These are phyloP conservation scores for Masticophis lateralis DNA, from an alignment of 2,797 vertebrate species.

Conservation along the genomic window DNA sequence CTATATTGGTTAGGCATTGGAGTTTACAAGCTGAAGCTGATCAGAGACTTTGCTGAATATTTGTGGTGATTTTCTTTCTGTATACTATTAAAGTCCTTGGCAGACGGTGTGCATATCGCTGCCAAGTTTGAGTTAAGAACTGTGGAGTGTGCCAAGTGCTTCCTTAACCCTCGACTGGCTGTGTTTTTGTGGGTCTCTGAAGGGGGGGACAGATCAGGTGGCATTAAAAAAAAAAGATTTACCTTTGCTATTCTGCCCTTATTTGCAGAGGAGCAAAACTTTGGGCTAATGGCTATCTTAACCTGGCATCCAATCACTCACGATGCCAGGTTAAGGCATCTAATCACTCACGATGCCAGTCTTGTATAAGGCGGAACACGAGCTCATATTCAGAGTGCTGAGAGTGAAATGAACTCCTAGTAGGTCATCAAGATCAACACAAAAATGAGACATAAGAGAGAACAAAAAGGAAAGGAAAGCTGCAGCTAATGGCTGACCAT, in stretches of 20 bases:
- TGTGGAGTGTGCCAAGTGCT: too few species aligned
- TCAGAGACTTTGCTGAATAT: too few species aligned
- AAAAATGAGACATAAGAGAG: neutral
- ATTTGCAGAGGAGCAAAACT: neutral
- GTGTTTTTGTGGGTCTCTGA: too few species aligned
- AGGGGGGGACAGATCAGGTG: too few species aligned
- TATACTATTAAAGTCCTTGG: too few species aligned
- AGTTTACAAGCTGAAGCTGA: too few species aligned
- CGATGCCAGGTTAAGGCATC: neutral
- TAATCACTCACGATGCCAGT: neutral
- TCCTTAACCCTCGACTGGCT: too few species aligned
- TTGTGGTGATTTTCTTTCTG: too few species aligned
- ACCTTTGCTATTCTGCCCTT: neutral
- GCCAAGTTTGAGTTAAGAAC: too few species aligned
- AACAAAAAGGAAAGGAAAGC: neutral
- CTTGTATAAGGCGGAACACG: neutral
- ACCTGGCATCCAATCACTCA: neutral
- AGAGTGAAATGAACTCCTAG: neutral
- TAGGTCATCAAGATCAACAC: neutral
- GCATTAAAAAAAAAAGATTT: neutral
- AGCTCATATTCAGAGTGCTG: neutral
- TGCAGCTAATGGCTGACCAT: neutral
- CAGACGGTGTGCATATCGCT: too few species aligned
- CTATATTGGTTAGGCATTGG: too few species aligned
- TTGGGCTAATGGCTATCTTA: neutral